Conservation (phyloP, 2,797 vertebrate species). For the Oreonectes daqikongensis region DNA sequence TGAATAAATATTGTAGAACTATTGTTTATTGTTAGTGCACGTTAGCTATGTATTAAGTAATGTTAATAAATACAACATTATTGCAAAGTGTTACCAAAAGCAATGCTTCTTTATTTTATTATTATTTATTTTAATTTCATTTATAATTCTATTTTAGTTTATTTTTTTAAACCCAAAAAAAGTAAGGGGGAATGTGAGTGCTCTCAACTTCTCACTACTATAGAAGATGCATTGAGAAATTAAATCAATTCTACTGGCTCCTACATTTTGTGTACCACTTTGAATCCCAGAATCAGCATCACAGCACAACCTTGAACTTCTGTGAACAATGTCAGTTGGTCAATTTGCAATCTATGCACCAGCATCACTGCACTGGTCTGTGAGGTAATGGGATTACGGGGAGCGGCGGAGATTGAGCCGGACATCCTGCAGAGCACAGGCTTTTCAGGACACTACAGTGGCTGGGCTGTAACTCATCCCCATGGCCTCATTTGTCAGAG, state of each 20-base stretch:
- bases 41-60: too few relatives aligned
- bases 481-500: slow-evolving; percentile 45
- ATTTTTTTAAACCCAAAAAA: too few relatives aligned
- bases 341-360: slow-evolving; percentile 26
- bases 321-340: slow-evolving; percentile 29
- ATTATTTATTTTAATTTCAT: too few relatives aligned
- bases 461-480: slow-evolving; percentile 38
- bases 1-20: too few relatives aligned
- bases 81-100: too few relatives aligned
- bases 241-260: not conserved
- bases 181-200: too few relatives aligned
- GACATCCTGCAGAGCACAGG: slow-evolving; percentile 39
- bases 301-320: not conserved
- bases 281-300: not conserved
- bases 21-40: too few relatives aligned
- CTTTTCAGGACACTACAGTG: slow-evolving; percentile 6
- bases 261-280: not conserved
- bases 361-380: slow-evolving; percentile 8
- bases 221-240: not conserved
- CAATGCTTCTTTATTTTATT: too few relatives aligned
- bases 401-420: slow-evolving; percentile 20
- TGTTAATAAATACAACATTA: too few relatives aligned
- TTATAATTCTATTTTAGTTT: too few relatives aligned
- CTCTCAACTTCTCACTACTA: too few relatives aligned
- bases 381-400: slow-evolving; percentile 41